Evolutionary conservation across 2,888 invertebrate species (phyloP).

Genomic region (Myopa tessellatipennis): DNA sequence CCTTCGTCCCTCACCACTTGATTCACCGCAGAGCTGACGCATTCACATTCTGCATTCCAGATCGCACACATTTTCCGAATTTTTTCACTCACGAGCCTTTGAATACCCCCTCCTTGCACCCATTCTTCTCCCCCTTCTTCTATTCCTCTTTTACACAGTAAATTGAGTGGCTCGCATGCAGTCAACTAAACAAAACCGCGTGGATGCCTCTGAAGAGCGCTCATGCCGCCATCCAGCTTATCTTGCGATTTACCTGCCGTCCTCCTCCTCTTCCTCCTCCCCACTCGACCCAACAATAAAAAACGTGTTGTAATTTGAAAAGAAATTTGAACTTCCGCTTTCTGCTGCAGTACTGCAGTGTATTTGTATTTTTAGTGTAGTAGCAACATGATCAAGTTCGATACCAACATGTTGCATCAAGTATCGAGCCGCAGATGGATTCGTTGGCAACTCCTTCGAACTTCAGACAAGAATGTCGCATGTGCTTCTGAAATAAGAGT

Average conservation of each 20-base stretch:
- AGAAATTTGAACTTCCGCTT: neutral
- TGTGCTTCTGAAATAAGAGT: too few relatives aligned
- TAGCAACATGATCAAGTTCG: neutral
- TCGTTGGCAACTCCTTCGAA: too few relatives aligned
- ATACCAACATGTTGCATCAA: neutral
- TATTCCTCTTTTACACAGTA: neutral
- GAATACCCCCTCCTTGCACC: neutral
- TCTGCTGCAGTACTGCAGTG: neutral
- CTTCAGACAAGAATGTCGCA: too few relatives aligned
- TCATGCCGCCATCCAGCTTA: too few relatives aligned
- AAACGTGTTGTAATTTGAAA: too few relatives aligned
- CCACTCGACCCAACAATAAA: neutral
- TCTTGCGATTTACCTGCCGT: too few relatives aligned
- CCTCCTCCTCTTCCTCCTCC: too few relatives aligned
- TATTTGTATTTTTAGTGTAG: neutral
- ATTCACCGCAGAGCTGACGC: too few relatives aligned
- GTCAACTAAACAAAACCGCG: neutral
- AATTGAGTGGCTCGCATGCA: neutral
- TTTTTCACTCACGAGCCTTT: neutral
- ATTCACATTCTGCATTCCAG: neutral
- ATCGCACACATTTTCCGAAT: neutral
- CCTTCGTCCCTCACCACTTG: too few relatives aligned
- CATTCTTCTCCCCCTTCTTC: neutral
- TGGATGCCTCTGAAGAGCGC: too few relatives aligned
- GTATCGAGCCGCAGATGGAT: too few relatives aligned